A percentile compares a stretch with the other conserved stretches of the same genome.
Evolutionary conservation across 2,113 vertebrate genomes (phyloP).

Genomic region (Urocynchramus pylzowi): DNA sequence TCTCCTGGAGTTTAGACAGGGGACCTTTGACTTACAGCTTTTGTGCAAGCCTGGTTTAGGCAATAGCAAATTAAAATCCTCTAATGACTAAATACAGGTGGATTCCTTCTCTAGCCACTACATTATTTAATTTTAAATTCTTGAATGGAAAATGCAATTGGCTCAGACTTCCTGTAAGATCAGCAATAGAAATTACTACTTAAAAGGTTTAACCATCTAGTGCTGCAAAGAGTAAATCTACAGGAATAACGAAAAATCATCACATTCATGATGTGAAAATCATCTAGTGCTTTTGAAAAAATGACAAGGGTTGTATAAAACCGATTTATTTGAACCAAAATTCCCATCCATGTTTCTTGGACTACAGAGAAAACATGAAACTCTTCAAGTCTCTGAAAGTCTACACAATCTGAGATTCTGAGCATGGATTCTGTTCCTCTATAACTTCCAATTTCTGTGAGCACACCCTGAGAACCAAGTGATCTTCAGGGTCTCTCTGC

Average conservation of each 20-base stretch:
- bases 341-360: not conserved
- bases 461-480: not conserved
- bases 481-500: rapidly evolving
- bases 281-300: not conserved
- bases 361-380: not conserved
- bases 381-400: not conserved
- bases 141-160: not conserved
- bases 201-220: not conserved
- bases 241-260: not conserved
- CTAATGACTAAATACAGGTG: not conserved
- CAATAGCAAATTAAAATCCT: not conserved
- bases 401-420: not conserved
- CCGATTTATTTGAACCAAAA: not conserved
- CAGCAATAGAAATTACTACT: not conserved
- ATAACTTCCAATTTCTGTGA: not conserved
- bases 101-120: not conserved
- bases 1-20: not conserved
- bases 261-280: no score
- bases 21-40: not conserved
- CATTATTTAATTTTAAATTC: not conserved
- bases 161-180: not conserved
- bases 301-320: not conserved
- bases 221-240: not conserved
- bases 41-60: not conserved
- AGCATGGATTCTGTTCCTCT: not conserved